Evolutionary conservation across 2,113 vertebrate genomes (phyloP).

Genomic region (Thunnus thynnus): DNA sequence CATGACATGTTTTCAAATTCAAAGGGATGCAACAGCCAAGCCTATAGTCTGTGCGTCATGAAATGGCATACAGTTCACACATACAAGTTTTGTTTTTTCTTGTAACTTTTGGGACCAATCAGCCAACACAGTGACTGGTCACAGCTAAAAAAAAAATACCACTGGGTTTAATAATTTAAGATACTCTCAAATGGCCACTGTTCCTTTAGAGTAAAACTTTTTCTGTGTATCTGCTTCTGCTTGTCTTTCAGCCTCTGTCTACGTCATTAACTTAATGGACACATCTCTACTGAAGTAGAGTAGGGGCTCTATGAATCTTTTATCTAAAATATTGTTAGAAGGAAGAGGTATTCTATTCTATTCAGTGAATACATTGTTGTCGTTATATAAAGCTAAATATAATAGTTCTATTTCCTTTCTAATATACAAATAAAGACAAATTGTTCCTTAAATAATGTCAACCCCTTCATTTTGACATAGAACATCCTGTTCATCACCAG

Average conservation of each 20-base stretch:
- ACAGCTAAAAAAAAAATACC: not conserved
- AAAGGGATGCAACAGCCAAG: not conserved
- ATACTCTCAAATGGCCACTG: conserved; percentile 12
- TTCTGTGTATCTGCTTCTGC: not conserved
- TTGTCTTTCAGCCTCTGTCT: not conserved
- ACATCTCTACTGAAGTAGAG: not conserved
- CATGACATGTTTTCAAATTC: not conserved
- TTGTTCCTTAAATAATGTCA: too few relatives aligned
- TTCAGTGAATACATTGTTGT: not conserved
- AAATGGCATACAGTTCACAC: not conserved
- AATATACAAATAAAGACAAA: too few relatives aligned
- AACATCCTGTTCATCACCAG: too few relatives aligned
- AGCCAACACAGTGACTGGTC: not conserved
- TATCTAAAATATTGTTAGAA: not conserved
- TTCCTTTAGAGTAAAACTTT: not conserved
- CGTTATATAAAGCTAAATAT: too few relatives aligned
- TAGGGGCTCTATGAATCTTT: not conserved
- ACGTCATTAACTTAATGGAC: not conserved
- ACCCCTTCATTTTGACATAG: too few relatives aligned
- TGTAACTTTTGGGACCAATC: not conserved
- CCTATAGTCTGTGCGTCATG: not conserved
- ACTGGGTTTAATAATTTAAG: conserved; percentile 31
- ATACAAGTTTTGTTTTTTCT: not conserved
- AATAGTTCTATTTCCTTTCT: too few relatives aligned
- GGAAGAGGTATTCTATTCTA: not conserved